A percentile compares a stretch with the other conserved stretches of the same genome.
Conservation (phyloP, 2,888 invertebrate genomes). For the Coelinius sp. region DNA sequence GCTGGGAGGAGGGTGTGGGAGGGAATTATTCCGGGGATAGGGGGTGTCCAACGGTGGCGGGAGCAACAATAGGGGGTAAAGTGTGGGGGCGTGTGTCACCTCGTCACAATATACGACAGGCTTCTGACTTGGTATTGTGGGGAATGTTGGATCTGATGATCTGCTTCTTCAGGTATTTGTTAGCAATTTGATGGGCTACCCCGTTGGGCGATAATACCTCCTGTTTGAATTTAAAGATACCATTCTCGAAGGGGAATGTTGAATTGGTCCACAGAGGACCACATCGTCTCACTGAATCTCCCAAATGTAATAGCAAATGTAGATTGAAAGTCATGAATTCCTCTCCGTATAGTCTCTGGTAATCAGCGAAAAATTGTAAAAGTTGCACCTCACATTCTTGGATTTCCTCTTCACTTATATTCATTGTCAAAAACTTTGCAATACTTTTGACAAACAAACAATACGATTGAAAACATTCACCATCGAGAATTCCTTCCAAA, state of each 20-base stretch:
- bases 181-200: not conserved
- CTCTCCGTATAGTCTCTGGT: constrained; percentile 40
- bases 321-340: constrained; percentile 48
- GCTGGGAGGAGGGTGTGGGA: too few relatives aligned
- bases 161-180: not conserved
- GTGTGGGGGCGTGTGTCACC: too few relatives aligned
- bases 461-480: constrained; percentile 16
- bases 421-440: not conserved
- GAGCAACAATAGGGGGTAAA: too few relatives aligned
- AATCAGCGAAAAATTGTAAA: constrained; percentile 39
- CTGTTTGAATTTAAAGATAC: not conserved
- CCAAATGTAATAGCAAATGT: constrained; percentile 42
- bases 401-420: constrained; percentile 31
- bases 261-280: constrained; percentile 42
- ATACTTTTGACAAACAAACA: constrained; percentile 24
- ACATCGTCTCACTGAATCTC: constrained; percentile 37
- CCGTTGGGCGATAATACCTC: not conserved
- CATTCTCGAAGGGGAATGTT: too few relatives aligned
- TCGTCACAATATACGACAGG: too few relatives aligned
- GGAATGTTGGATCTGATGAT: not conserved
- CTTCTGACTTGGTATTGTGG: not conserved
- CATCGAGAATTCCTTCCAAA: constrained; percentile 24
- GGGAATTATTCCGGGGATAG: too few relatives aligned
- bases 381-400: constrained; percentile 42
- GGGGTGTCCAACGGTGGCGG: too few relatives aligned